phyloP scores from a whole-genome alignment of 1,140 invertebrate genomes.

The Brachionus rotundiformis region DNA sequence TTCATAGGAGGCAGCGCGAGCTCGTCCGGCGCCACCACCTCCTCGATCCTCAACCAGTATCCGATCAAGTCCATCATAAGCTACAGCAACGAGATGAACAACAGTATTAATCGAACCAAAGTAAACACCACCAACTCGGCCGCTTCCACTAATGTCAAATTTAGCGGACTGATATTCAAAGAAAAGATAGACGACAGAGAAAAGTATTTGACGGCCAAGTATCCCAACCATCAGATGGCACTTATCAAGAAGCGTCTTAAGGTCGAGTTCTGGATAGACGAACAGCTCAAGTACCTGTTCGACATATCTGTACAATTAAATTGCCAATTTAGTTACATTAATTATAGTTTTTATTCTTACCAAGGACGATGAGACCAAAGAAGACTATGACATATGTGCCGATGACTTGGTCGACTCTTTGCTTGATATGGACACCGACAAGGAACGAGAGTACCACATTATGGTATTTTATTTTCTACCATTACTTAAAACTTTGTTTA shows the following conservation, averaged over 20 bases:
- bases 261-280: conserved; percentile 51
- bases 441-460: conserved; percentile 39
- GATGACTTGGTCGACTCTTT: conserved; percentile 49
- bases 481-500: too few species aligned
- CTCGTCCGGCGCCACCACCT: neutral
- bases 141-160: conserved; percentile 32
- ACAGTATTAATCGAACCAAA: conserved; percentile 22
- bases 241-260: conserved; percentile 35
- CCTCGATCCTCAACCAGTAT: conserved; percentile 19
- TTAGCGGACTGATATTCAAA: conserved; percentile 38
- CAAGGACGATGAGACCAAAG: conserved; percentile 40
- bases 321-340: neutral
- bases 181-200: conserved; percentile 50
- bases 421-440: conserved; percentile 43
- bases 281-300: conserved; percentile 34
- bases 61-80: conserved; percentile 33
- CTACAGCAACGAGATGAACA: conserved; percentile 3
- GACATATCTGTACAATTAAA: conserved; percentile 21
- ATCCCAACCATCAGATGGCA: conserved; percentile 52
- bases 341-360: neutral
- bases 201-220: conserved; percentile 52
- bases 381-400: conserved; percentile 51
- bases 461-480: too few species aligned
- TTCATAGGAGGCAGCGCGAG: neutral
- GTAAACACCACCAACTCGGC: neutral